Percentiles rank a stretch among this genome's conserved stretches.
These are phyloP conservation scores for Sylvia atricapilla DNA, from an alignment of 2,113 vertebrate species.

Conservation along the genomic window DNA sequence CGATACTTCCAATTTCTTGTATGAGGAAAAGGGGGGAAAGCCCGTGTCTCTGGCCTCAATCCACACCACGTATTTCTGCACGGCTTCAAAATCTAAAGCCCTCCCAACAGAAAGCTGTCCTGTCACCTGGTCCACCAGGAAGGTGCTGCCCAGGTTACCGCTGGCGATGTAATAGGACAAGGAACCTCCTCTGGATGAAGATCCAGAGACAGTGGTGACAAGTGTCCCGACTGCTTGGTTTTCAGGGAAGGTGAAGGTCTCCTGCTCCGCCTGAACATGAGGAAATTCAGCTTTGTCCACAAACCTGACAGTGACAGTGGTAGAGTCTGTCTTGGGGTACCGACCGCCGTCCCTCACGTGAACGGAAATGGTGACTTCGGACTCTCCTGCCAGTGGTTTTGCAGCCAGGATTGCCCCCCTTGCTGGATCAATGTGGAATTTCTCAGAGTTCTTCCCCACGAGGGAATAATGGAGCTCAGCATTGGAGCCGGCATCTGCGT, in stretches of 20 bases:
- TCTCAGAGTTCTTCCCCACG: conserved; percentile 85
- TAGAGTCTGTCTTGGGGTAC: conserved; percentile 86
- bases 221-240: conserved; percentile 84
- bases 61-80: conserved; percentile 92
- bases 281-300: conserved; percentile 90
- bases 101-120: conserved; percentile 86
- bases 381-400: conserved; percentile 76
- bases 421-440: conserved; percentile 89
- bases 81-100: conserved; percentile 88
- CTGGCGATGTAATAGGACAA: conserved; percentile 94
- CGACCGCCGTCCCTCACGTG: conserved; percentile 85
- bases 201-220: conserved; percentile 83
- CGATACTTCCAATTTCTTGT: conserved; percentile 86
- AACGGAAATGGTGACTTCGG: conserved; percentile 91
- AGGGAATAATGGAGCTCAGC: conserved; percentile 93
- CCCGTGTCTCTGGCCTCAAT: conserved; percentile 92
- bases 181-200: conserved; percentile 85
- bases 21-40: conserved; percentile 95
- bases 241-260: conserved; percentile 87
- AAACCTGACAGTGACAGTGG: conserved; percentile 93
- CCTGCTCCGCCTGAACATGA: conserved; percentile 80
- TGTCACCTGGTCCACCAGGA: conserved; percentile 89
- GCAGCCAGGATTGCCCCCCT: conserved; percentile 89
- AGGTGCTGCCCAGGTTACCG: conserved; percentile 89
- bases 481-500: conserved; percentile 88